Conservation (phyloP, 2,797 vertebrate species). For the Microchirus variegatus region DNA sequence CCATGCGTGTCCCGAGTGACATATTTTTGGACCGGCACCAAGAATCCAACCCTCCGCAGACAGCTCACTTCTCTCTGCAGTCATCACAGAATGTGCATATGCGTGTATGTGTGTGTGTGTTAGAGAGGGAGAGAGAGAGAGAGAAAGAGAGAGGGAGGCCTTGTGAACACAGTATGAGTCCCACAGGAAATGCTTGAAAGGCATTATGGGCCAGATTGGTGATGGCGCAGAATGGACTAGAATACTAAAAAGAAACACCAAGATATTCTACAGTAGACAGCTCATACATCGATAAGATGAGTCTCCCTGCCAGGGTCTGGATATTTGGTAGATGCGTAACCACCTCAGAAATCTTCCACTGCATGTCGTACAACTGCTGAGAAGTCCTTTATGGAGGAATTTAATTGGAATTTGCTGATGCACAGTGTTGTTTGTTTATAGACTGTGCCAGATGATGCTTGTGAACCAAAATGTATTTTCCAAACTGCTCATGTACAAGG, state of each 20-base stretch:
- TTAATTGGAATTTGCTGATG: conserved; percentile 52
- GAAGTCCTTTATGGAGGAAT: conserved; percentile 24
- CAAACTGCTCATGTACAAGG: conserved; percentile 33
- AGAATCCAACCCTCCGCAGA: conserved; percentile 80
- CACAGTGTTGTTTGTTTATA: conserved; percentile 53
- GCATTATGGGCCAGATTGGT: conserved; percentile 81
- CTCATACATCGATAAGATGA: conserved; percentile 41
- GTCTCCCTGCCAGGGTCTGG: conserved; percentile 45
- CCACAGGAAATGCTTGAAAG: conserved; percentile 80
- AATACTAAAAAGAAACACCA: conserved; percentile 72
- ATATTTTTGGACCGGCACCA: conserved; percentile 86
- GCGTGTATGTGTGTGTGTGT: conserved; percentile 21
- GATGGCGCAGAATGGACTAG: conserved; percentile 70
- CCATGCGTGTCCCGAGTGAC: conserved; percentile 86
- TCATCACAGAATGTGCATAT: conserved; percentile 52
- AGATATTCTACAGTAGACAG: conserved; percentile 56
- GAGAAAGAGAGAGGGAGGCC: conserved; percentile 44
- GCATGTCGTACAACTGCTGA: conserved; percentile 17
- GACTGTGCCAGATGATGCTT: conserved; percentile 59
- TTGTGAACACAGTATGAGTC: conserved; percentile 73
- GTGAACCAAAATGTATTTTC: conserved; percentile 49
- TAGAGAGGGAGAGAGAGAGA: conserved; percentile 20
- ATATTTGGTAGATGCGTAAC: conserved; percentile 53
- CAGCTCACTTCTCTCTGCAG: conserved; percentile 80
- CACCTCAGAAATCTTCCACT: conserved; percentile 20